phyloP scores from a whole-genome alignment of 2,113 vertebrate species.

The Serilophus lunatus region DNA sequence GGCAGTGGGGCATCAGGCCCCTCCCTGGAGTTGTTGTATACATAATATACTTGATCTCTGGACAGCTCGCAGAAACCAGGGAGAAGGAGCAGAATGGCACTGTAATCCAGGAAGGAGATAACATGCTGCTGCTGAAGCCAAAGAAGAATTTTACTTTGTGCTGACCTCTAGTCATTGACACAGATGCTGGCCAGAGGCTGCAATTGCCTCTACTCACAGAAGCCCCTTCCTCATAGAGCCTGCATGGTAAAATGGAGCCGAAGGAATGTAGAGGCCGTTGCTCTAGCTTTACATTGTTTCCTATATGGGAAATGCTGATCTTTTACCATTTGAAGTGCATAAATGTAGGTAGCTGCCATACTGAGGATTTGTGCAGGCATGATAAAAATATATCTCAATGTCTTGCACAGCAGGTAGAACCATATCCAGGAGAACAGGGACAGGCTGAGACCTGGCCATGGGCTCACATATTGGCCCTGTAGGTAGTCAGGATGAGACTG shows the following conservation, averaged over 20 bases:
- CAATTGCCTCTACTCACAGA: not conserved
- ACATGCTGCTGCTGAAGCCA: not conserved
- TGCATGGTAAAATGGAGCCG: not conserved
- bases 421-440: not conserved
- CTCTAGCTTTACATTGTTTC: not conserved
- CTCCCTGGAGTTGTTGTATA: not conserved
- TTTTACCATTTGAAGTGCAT: not conserved
- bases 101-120: not conserved
- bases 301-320: not conserved
- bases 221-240: not conserved
- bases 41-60: not conserved
- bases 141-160: not conserved
- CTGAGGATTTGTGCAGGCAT: not conserved
- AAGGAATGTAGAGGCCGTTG: not conserved
- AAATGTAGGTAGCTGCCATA: not conserved
- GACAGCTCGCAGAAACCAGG: not conserved
- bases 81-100: not conserved
- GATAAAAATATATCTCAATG: not conserved
- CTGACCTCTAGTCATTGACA: not conserved
- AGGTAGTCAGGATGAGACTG: not conserved
- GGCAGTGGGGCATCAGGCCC: not conserved
- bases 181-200: not conserved
- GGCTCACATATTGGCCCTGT: fast-evolving
- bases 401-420: not conserved
- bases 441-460: no score